Evolutionary conservation across 2,888 invertebrate species (phyloP).

Genomic region (Nowickia ferox): DNA sequence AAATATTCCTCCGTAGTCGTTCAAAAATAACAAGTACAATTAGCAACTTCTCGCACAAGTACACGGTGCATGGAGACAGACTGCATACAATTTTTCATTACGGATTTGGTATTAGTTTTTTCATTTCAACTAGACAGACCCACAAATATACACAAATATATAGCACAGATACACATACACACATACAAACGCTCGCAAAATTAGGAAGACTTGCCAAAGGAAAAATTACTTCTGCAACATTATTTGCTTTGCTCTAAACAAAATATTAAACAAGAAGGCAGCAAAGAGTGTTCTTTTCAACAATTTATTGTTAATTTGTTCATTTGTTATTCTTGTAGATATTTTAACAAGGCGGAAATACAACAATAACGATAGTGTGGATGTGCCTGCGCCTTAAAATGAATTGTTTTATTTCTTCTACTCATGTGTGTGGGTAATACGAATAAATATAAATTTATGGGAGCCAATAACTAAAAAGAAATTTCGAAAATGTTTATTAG

Average conservation of each 20-base stretch:
- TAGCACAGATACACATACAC: neutral
- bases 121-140: neutral
- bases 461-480: neutral
- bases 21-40: slow-evolving; percentile 49
- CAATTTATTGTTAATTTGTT: slow-evolving; percentile 60
- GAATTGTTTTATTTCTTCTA: slow-evolving; percentile 1
- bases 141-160: too few species aligned
- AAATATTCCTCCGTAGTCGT: slow-evolving; percentile 31
- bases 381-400: slow-evolving; percentile 3
- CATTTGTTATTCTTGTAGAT: slow-evolving; percentile 57
- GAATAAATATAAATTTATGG: slow-evolving; percentile 21
- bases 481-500: neutral
- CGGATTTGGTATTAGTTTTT: neutral
- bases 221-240: slow-evolving; percentile 30
- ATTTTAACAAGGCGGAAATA: slow-evolving; percentile 57
- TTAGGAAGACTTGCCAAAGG: neutral
- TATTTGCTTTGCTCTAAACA: slow-evolving; percentile 39
- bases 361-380: slow-evolving; percentile 14
- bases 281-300: slow-evolving; percentile 18
- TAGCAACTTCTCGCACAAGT: slow-evolving; percentile 25
- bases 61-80: neutral
- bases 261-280: neutral
- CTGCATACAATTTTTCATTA: neutral
- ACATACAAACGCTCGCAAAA: neutral
- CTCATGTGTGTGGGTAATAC: neutral